Conservation (phyloP, 2,888 invertebrate genomes). For the Diadromus collaris region DNA sequence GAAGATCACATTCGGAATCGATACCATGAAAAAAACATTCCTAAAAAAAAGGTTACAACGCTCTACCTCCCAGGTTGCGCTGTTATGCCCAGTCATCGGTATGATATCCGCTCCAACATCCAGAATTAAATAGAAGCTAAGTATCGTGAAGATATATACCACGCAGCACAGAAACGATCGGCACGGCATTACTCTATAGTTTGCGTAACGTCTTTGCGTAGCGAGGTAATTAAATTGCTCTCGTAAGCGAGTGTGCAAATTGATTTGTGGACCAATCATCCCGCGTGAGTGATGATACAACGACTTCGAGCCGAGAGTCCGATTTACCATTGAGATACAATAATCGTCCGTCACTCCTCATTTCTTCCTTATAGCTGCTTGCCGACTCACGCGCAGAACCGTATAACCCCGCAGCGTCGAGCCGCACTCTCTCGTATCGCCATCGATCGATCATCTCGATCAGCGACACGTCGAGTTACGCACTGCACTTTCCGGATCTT, state of each 20-base stretch:
- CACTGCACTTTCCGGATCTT: conserved; percentile 13
- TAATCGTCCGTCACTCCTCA: neutral
- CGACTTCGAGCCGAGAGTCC: neutral
- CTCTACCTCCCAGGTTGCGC: neutral
- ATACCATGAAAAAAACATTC: neutral
- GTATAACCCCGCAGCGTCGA: conserved; percentile 36
- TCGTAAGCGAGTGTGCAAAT: neutral
- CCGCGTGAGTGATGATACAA: neutral
- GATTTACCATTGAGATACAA: neutral
- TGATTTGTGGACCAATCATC: neutral
- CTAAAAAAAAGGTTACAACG: neutral
- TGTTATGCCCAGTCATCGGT: neutral
- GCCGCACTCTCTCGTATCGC: neutral
- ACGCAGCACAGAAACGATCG: conserved; percentile 32
- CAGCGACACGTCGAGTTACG: too few species aligned
- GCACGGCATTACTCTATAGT: conserved; percentile 41
- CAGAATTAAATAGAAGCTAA: conserved; percentile 9
- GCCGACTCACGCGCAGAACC: conserved; percentile 54
- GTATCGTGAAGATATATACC: conserved; percentile 3
- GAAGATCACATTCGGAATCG: too few species aligned
- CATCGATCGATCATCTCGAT: neutral
- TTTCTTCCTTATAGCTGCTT: conserved; percentile 35
- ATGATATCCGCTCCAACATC: neutral
- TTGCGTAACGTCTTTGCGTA: conserved; percentile 59
- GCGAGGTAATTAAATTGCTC: conserved; percentile 8